phyloP scores from a whole-genome alignment of 1,140 invertebrate species.

The Octopus bimaculoides region DNA sequence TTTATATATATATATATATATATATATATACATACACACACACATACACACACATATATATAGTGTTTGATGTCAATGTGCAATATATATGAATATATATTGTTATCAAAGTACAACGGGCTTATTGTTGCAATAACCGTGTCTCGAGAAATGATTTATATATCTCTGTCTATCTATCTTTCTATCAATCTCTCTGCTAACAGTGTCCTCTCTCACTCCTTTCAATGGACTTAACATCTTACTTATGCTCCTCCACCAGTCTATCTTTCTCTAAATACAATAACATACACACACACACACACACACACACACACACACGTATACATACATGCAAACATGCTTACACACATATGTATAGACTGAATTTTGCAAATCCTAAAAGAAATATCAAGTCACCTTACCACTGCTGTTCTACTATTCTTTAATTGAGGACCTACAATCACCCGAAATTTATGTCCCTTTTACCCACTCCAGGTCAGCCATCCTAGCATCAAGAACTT shows the following conservation, averaged over 20 bases:
- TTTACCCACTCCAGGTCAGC: no score
- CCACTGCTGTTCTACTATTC: no score
- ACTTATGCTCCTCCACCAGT: not conserved
- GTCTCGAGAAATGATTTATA: no score
- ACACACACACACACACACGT: not conserved
- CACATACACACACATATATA: not conserved
- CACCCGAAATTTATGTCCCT: no score
- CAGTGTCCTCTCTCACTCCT: not conserved
- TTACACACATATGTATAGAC: no score
- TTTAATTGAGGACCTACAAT: no score
- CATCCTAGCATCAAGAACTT: no score
- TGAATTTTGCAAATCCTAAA: no score
- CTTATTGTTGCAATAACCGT: no score
- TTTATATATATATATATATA: not conserved
- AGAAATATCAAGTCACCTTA: no score
- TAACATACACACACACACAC: not conserved
- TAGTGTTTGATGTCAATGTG: not conserved
- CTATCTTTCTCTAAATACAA: not conserved
- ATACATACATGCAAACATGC: not conserved
- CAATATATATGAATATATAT: no score
- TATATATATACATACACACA: not conserved
- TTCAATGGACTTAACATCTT: not conserved
- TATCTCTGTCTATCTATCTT: not conserved
- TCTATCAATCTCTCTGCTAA: not conserved
- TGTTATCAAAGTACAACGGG: no score